Conservation (phyloP, 2,113 vertebrate genomes). For the Urocynchramus pylzowi region DNA sequence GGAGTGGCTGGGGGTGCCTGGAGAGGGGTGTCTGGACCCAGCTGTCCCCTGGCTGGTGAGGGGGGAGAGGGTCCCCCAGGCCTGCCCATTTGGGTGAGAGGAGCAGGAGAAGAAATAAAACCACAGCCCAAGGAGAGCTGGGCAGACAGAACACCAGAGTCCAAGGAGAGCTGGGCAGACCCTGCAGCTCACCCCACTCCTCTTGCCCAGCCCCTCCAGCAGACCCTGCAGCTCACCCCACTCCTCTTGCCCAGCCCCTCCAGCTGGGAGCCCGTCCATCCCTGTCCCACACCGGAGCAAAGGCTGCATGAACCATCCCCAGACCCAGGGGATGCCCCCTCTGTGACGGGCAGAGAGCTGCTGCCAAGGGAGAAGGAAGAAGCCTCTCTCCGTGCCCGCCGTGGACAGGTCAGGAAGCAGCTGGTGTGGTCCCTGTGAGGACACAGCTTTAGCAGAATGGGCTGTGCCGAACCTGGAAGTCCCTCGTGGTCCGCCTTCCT, state of each 20-base stretch:
- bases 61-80: accelerated
- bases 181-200: neutral
- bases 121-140: neutral
- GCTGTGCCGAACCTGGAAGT: neutral
- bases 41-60: neutral
- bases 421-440: neutral
- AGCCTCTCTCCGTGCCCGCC: neutral
- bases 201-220: neutral
- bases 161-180: neutral
- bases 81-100: neutral
- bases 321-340: neutral
- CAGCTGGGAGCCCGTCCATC: accelerated
- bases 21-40: accelerated
- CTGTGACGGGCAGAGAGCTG: neutral
- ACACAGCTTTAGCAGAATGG: neutral
- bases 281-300: neutral
- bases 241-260: neutral
- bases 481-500: accelerated
- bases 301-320: accelerated
- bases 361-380: no score
- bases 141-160: neutral
- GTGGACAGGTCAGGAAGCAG: neutral
- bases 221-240: neutral
- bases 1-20: neutral
- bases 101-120: neutral